A percentile compares a stretch with the other conserved stretches of the same genome.
These are phyloP conservation scores for Paramormyrops hopkinsi DNA, from an alignment of 2,797 vertebrate species.

Conservation along the genomic window DNA sequence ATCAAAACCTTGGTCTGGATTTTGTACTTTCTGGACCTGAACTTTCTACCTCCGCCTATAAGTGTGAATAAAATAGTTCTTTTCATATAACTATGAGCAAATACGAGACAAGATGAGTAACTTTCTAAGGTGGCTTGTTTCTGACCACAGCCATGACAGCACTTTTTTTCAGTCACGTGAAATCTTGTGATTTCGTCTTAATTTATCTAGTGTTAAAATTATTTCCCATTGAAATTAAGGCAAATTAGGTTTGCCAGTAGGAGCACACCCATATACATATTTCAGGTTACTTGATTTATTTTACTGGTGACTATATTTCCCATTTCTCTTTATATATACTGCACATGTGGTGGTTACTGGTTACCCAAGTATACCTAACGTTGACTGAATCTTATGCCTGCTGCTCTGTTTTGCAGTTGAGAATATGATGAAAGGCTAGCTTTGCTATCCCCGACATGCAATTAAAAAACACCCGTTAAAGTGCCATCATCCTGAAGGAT, in stretches of 20 bases:
- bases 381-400: slow-evolving; percentile 26
- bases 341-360: slow-evolving; percentile 21
- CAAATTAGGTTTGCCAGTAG: neutral
- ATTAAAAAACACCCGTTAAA: slow-evolving; percentile 67
- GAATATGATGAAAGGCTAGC: slow-evolving; percentile 47
- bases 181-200: neutral
- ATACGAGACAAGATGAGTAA: neutral
- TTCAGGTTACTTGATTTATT: neutral
- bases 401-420: slow-evolving; percentile 32
- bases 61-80: neutral
- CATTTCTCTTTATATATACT: slow-evolving; percentile 23
- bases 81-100: neutral
- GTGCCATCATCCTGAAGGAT: slow-evolving; percentile 64
- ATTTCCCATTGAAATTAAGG: neutral
- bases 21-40: neutral
- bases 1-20: neutral
- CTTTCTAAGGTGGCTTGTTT: neutral
- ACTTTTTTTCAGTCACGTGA: neutral
- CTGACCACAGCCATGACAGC: neutral
- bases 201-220: neutral
- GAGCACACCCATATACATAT: neutral
- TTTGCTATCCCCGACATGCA: slow-evolving; percentile 52
- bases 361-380: slow-evolving; percentile 25
- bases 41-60: neutral
- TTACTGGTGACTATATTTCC: neutral